Base-by-base conservation (phyloP, 2,888 invertebrate genomes). In the Diarsia mendica region DNA sequence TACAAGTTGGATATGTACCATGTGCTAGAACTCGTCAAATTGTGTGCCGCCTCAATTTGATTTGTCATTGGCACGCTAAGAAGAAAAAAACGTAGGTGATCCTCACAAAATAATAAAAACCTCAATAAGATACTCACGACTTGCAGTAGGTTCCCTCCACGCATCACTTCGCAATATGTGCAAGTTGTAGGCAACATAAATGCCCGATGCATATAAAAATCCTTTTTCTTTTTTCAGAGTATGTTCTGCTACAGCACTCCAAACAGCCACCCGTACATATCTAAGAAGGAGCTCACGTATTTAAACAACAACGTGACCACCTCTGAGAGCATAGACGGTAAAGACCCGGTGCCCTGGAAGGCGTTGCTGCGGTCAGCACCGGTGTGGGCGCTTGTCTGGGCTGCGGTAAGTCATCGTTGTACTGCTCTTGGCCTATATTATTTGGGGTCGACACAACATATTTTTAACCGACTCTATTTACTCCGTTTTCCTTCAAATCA, bases 311-410 rank as follows among this genome's bases (percentile, higher is more conserved):
- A 97, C 80, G 97, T 97, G 15, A 96, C 95, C 0, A 95, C 94
- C 0, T 96, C 96, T 28, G 97, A 97, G 46, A 93, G 91, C 28
- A 92, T 94, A 75, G 93, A 92, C 73, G 89, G 93, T 2, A 95
- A 94, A 63, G 97, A 97, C 60, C 97, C 97, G 0, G 97, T 97
- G 0, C 98, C 98, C 0, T 98, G 98, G 98, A 97, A 95, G 87
- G 96, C 96, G 0, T 97, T 98, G 46, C 88, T 98, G 9, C 97
- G 97, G 3, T 98, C 97, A 6, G 94, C 97, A n/a, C 97, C 98
- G 0, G 96, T 98, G 79, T 97, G 98, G 97, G 98, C 98, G 0
- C 90, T 98, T 23, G 97, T 98, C 20, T 97, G 96, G 68, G 98
- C 98, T 79, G 98, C 98, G 84, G 96, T 96, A 89, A 97, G 97